These are phyloP conservation scores for Crocuta crocuta DNA, from an alignment of 2,113 vertebrate species.

Conservation along the genomic window DNA sequence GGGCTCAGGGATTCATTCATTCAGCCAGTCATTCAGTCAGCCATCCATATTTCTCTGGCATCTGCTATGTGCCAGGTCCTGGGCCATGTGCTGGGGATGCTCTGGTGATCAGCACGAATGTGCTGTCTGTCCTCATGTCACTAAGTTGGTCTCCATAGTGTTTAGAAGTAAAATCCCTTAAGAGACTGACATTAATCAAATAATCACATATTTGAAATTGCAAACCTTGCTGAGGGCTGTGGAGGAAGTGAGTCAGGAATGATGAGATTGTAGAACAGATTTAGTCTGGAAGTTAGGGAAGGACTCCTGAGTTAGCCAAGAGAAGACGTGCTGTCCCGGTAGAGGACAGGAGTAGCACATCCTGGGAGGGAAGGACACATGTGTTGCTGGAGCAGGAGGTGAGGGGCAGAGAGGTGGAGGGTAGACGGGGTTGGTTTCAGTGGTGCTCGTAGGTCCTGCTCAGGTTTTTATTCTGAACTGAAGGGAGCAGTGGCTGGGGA, in stretches of 20 bases:
- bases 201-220: slow-evolving; percentile 52
- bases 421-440: background rate
- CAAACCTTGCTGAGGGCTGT: background rate
- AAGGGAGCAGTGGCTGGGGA: background rate
- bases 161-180: slow-evolving; percentile 50
- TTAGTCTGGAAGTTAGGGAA: background rate
- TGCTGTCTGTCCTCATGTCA: background rate
- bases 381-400: background rate
- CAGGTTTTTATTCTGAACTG: background rate
- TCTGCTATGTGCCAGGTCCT: background rate
- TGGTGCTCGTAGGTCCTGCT: background rate
- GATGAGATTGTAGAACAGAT: background rate
- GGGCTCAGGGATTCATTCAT: background rate
- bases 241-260: background rate
- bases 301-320: background rate
- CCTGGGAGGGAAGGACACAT: background rate
- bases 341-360: background rate
- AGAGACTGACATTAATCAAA: slow-evolving; percentile 53
- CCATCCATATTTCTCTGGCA: background rate
- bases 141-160: background rate
- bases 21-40: background rate
- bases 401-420: background rate
- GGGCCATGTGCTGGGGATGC: background rate
- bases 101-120: background rate
- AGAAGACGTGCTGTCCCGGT: background rate